These are phyloP conservation scores for Cataglyphis rosenhaueri DNA, from an alignment of 2,888 invertebrate genomes.

Conservation along the genomic window DNA sequence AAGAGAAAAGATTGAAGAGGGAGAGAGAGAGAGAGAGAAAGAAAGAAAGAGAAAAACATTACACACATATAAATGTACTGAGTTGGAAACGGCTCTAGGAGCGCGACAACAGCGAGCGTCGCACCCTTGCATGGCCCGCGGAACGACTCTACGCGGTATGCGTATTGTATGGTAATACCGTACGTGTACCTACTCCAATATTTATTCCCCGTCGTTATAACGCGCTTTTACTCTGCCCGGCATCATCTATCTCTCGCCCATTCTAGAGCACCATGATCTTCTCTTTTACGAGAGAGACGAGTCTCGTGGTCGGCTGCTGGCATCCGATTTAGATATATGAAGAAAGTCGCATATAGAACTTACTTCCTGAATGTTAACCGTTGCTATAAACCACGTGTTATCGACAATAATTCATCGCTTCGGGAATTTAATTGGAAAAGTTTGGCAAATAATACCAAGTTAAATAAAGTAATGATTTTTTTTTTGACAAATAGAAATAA, in stretches of 20 bases:
- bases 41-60: slow-evolving; percentile 30
- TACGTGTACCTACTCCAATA: slow-evolving; percentile 77
- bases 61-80: slow-evolving; percentile 27
- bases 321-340: slow-evolving; percentile 47
- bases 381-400: background rate
- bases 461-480: background rate
- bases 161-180: slow-evolving; percentile 79
- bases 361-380: slow-evolving; percentile 27
- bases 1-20: slow-evolving; percentile 58
- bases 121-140: slow-evolving; percentile 75
- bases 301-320: slow-evolving; percentile 26
- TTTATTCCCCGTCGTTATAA: slow-evolving; percentile 77
- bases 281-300: slow-evolving; percentile 53
- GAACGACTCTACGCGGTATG: slow-evolving; percentile 77
- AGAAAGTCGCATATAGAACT: slow-evolving; percentile 31
- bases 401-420: too few species aligned
- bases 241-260: slow-evolving; percentile 69
- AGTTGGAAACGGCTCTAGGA: slow-evolving; percentile 70
- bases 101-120: slow-evolving; percentile 70
- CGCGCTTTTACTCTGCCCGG: slow-evolving; percentile 76
- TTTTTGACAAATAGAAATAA: background rate
- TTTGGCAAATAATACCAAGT: background rate
- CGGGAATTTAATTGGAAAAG: background rate
- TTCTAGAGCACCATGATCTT: slow-evolving; percentile 51
- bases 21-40: slow-evolving; percentile 40